Base-by-base conservation (phyloP, 1,140 invertebrate species). In the Drosophila ironensis region DNA sequence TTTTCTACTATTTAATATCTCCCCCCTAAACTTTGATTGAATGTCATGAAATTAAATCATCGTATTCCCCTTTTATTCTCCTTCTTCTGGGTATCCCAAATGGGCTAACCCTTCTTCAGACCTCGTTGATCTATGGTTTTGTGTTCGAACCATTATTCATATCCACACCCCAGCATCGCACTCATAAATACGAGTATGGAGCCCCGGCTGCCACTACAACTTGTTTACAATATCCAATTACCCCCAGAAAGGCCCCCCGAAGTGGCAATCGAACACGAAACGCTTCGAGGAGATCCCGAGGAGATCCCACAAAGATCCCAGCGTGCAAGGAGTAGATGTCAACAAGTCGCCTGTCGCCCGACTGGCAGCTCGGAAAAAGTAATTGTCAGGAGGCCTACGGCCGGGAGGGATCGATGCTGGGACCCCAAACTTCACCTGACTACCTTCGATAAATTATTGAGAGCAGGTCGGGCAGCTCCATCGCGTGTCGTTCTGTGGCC, bases 381-480 rank as follows among this genome's bases (percentile, higher is more conserved):
- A 84, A 84, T 84, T 84, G 80, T 82, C 74, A 61, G 51, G 60
- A 19, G 47, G 33, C 8, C 46, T 28, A 50, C 1, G 54, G 57
- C 50, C 54, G 56, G 48, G 56, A 63, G 33, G 47, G 28, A 54
- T 56, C 56, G 30, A 33, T 70, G 80, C n/a, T n/a, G n/a, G n/a
- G n/a, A n/a, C n/a, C n/a, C n/a, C n/a, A n/a, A n/a, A 72, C 74
- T 84, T 84, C 80, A 84, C 80, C 80, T 84, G 80, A 84, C 80
- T 84, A 61, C 80, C 74, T 64, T 80, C 81, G 74, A 86, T 84
- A 84, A 84, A 84, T 84, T 84, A 86, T 86, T 72, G 80, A 74
- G 68, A 74, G 73, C 82, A 70, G 40, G 30, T 24, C 44, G 38
- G 17, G 61, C n/a, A n/a, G n/a, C 35, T 41, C 25, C 42, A 56